These are phyloP conservation scores for Lasioglossum oenotherae DNA, from an alignment of 2,888 invertebrate genomes.

Conservation along the genomic window DNA sequence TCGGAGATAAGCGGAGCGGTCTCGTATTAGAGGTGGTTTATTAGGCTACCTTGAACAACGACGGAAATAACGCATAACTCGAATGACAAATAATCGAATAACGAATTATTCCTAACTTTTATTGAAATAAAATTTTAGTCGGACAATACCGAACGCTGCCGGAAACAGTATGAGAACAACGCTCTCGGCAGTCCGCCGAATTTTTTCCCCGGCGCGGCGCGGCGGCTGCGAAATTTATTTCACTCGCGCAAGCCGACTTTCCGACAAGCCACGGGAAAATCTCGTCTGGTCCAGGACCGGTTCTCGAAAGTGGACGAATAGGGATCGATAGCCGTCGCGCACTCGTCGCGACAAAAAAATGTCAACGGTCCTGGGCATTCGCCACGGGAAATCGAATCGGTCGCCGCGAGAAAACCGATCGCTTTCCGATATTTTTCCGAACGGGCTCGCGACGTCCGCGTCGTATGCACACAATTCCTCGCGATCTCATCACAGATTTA, in stretches of 20 bases:
- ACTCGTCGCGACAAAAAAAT: slow-evolving; percentile 30
- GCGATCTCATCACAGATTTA: slow-evolving; percentile 5
- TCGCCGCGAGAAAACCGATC: slow-evolving; percentile 31
- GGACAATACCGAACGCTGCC: too few relatives aligned
- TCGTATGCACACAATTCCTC: slow-evolving; percentile 9
- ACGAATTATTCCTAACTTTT: too few relatives aligned
- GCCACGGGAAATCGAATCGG: slow-evolving; percentile 33
- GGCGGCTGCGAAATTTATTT: slow-evolving; percentile 35
- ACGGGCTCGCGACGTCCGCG: background rate
- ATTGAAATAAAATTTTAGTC: too few relatives aligned
- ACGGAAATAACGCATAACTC: too few relatives aligned
- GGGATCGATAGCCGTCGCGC: slow-evolving; percentile 39
- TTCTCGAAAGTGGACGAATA: slow-evolving; percentile 21
- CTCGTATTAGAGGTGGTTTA: too few relatives aligned
- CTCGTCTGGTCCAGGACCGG: background rate
- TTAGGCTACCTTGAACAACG: too few relatives aligned
- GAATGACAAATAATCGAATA: too few relatives aligned
- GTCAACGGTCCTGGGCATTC: background rate
- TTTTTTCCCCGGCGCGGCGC: background rate
- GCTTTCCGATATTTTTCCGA: slow-evolving; percentile 42
- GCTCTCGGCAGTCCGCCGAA: slow-evolving; percentile 2
- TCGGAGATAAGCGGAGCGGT: too few relatives aligned
- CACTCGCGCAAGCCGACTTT: slow-evolving; percentile 8
- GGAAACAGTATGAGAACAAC: slow-evolving; percentile 12
- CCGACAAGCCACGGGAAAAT: background rate